Conservation (phyloP, 2,113 vertebrate species). For the Merops nubicus region DNA sequence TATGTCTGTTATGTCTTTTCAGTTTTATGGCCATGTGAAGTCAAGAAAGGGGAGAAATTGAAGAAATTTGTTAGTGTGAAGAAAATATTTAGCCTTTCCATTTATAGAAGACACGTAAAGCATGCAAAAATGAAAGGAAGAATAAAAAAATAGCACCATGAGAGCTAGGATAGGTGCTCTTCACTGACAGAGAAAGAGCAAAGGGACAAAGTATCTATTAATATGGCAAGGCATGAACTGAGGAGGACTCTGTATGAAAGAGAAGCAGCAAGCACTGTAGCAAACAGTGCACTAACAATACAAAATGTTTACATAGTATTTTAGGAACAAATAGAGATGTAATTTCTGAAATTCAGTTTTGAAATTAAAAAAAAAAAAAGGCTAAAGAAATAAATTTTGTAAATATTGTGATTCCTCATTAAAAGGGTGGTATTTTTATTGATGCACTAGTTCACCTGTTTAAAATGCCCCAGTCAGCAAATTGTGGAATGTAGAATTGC, state of each 20-base stretch:
- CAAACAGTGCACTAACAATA: neutral
- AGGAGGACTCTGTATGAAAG: neutral
- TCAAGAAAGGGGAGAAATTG: neutral
- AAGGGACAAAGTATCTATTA: neutral
- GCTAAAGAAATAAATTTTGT: neutral
- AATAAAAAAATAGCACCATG: neutral
- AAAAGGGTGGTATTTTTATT: neutral
- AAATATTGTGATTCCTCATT: neutral
- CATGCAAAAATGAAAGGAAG: neutral
- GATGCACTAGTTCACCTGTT: neutral
- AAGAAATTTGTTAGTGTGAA: neutral
- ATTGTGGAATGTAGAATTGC: neutral
- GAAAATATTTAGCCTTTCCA: neutral
- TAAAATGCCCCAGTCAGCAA: conserved; percentile 1
- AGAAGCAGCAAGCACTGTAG: neutral
- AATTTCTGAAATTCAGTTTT: neutral
- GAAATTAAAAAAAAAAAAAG: neutral
- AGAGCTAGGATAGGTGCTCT: neutral
- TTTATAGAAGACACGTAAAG: neutral
- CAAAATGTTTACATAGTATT: neutral
- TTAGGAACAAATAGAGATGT: neutral
- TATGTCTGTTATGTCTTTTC: neutral
- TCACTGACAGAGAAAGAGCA: neutral
- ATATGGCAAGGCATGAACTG: neutral
- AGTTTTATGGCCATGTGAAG: neutral